These are phyloP conservation scores for Arrhamphus sclerolepis DNA, from an alignment of 2,797 vertebrate species.

Conservation along the genomic window DNA sequence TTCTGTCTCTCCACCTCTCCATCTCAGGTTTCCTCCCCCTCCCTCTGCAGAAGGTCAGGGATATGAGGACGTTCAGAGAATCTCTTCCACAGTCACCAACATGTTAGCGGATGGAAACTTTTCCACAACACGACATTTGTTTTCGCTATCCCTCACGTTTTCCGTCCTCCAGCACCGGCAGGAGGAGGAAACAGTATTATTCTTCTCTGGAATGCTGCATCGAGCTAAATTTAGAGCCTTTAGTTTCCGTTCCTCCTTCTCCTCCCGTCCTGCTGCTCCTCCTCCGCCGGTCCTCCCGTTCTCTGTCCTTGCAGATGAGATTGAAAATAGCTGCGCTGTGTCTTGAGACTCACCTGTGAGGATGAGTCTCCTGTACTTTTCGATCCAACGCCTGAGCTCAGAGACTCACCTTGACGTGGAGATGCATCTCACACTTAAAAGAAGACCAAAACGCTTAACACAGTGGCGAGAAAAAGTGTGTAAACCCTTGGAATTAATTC, in stretches of 20 bases:
- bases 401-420: constrained; percentile 9
- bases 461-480: no score
- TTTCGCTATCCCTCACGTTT: constrained; percentile 27
- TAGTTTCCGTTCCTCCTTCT: constrained; percentile 72
- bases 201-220: constrained; percentile 79
- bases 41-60: constrained; percentile 56
- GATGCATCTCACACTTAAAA: background rate
- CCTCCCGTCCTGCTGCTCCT: constrained; percentile 36
- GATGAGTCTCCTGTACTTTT: constrained; percentile 16
- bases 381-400: background rate
- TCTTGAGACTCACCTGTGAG: constrained; percentile 65
- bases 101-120: constrained; percentile 38
- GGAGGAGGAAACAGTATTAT: constrained; percentile 69
- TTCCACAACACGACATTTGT: constrained; percentile 12
- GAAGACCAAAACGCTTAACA: no score
- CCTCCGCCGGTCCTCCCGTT: constrained; percentile 47
- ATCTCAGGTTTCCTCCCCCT: constrained; percentile 1
- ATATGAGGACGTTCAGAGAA: constrained; percentile 43
- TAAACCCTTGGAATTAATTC: no score
- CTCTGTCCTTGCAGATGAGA: constrained; percentile 56
- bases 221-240: constrained; percentile 75
- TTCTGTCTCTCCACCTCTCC: constrained; percentile 7
- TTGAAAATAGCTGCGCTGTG: constrained; percentile 57
- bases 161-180: constrained; percentile 30
- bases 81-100: constrained; percentile 37